These are phyloP conservation scores for Agonopterix heracliana DNA, from an alignment of 2,888 invertebrate species.

Conservation along the genomic window DNA sequence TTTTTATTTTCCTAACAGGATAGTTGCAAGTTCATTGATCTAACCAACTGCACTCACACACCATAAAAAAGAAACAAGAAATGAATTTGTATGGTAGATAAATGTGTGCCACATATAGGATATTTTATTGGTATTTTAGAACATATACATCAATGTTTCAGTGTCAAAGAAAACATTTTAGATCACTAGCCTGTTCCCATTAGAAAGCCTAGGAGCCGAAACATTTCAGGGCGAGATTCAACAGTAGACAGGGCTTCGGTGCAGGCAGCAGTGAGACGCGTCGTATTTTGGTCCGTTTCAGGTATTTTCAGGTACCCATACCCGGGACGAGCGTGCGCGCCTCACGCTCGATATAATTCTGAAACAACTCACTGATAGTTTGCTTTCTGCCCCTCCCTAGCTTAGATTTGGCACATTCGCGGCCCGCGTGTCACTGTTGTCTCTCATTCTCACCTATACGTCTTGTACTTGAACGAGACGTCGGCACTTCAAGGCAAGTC, in stretches of 20 bases:
- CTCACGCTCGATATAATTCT: conserved; percentile 55
- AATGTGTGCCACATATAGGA: conserved; percentile 11
- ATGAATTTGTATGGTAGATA: conserved; percentile 6
- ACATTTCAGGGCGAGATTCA: conserved; percentile 73
- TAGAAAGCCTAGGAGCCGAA: conserved; percentile 51
- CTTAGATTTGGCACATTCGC: conserved; percentile 77
- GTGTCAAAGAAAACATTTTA: no score
- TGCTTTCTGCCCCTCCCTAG: conserved; percentile 78
- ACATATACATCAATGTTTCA: no score
- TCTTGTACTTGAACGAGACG: conserved; percentile 77
- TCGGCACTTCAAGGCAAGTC: conserved; percentile 75
- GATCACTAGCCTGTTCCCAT: conserved; percentile 35
- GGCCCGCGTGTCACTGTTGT: conserved; percentile 78
- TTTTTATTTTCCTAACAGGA: neutral
- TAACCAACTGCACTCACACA: no score
- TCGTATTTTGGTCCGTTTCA: conserved; percentile 69
- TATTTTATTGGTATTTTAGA: no score
- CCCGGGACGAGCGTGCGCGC: conserved; percentile 58
- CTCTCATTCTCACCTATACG: conserved; percentile 76
- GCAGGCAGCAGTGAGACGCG: conserved; percentile 69
- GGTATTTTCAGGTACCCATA: conserved; percentile 71
- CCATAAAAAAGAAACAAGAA: no score
- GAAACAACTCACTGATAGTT: conserved; percentile 73
- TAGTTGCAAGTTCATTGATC: no score
- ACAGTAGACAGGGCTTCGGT: conserved; percentile 74